These are phyloP conservation scores for Norana najaformis DNA, from an alignment of 2,888 invertebrate genomes.

Conservation along the genomic window DNA sequence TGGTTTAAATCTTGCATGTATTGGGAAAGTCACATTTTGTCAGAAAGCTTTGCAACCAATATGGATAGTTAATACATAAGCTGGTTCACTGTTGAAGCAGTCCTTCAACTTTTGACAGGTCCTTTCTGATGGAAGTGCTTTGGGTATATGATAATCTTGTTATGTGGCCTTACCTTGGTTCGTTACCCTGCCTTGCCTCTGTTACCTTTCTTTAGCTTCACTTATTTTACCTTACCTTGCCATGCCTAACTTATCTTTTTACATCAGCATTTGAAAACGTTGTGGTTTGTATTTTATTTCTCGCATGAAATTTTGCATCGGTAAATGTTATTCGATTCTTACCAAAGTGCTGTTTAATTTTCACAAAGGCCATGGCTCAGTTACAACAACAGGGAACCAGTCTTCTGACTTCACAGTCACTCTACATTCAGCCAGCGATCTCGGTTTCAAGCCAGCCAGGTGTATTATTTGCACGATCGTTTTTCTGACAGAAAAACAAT, in stretches of 20 bases:
- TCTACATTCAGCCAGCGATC: conserved; percentile 4
- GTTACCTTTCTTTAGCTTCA: background rate
- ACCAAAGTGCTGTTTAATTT: background rate
- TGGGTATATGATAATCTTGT: no score
- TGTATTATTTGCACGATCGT: background rate
- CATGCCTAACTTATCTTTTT: background rate
- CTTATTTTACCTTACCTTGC: no score
- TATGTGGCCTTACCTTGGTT: background rate
- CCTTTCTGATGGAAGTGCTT: no score
- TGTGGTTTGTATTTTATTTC: background rate
- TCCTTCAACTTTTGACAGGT: no score
- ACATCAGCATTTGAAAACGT: background rate
- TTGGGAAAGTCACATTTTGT: no score
- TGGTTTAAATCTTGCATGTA: no score
- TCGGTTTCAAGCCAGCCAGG: background rate
- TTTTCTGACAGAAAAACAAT: background rate
- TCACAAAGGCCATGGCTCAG: background rate
- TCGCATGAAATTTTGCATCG: background rate
- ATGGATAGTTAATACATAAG: no score
- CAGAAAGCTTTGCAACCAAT: no score
- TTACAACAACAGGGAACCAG: background rate
- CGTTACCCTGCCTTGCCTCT: background rate
- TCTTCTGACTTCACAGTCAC: conserved; percentile 14
- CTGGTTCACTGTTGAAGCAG: no score
- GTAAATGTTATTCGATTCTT: background rate